A percentile compares a stretch with the other conserved stretches of the same genome.
phyloP scores from a whole-genome alignment of 92 coral and sea anemone genomes.

The Scolanthus callimorphus region DNA sequence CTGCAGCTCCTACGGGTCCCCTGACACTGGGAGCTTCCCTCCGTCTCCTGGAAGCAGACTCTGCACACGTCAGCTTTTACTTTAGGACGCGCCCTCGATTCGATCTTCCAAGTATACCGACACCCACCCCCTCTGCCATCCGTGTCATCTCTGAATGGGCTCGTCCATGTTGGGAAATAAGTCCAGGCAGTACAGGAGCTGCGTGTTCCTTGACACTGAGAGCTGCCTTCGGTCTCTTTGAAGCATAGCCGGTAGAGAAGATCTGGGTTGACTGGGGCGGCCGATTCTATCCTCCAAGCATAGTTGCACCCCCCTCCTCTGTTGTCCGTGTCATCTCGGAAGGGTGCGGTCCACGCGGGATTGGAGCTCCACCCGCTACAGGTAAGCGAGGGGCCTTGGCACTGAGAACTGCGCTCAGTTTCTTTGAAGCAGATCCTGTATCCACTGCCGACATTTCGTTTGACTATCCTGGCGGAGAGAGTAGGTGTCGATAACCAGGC shows the following conservation, averaged over 20 bases:
- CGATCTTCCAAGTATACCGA: slow-evolving; percentile 47
- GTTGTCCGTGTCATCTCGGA: slow-evolving; percentile 65
- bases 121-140: slow-evolving; percentile 61
- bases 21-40: too few relatives aligned
- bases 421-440: slow-evolving; percentile 42
- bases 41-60: slow-evolving; percentile 30
- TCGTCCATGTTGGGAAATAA: slow-evolving; percentile 15
- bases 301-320: slow-evolving; percentile 55
- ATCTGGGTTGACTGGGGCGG: background rate
- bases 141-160: slow-evolving; percentile 64
- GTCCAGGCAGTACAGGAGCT: slow-evolving; percentile 38
- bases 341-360: slow-evolving; percentile 38
- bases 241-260: slow-evolving; percentile 27
- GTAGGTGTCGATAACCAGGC: too few relatives aligned
- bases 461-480: too few relatives aligned
- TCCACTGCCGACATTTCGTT: too few relatives aligned
- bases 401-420: slow-evolving; percentile 43
- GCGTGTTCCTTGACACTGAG: too few relatives aligned
- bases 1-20: slow-evolving; percentile 35
- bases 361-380: slow-evolving; percentile 43
- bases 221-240: slow-evolving; percentile 41
- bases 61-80: too few relatives aligned
- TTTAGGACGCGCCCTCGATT: slow-evolving; percentile 32
- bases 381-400: slow-evolving; percentile 38
- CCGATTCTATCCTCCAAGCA: slow-evolving; percentile 47